phyloP scores from a whole-genome alignment of 2,797 vertebrate species.

The Platyrinchus mystaceus region DNA sequence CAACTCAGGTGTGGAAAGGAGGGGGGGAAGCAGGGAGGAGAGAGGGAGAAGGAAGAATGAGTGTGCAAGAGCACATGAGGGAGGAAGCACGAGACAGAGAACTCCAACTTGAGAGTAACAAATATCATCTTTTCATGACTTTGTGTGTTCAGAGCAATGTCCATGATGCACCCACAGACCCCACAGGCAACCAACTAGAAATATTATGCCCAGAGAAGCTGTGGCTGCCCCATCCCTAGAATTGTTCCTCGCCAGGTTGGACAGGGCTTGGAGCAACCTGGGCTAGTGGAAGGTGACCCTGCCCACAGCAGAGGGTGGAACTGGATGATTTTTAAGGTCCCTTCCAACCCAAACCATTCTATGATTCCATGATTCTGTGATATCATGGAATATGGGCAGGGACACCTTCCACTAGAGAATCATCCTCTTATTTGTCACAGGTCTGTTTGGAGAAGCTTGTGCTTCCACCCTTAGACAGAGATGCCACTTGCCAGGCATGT shows the following conservation, averaged over 20 bases:
- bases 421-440: neutral
- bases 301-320: neutral
- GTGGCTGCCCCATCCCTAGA: neutral
- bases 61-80: neutral
- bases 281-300: neutral
- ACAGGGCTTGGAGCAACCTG: neutral
- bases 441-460: neutral
- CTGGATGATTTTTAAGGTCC: neutral
- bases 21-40: neutral
- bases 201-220: neutral
- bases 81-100: neutral
- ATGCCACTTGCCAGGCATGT: neutral
- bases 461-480: neutral
- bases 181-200: neutral
- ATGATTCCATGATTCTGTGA: neutral
- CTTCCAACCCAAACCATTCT: neutral
- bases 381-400: neutral
- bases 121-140: neutral
- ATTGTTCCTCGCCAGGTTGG: neutral
- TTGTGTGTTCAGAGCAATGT: neutral
- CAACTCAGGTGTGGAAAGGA: constrained; percentile 44
- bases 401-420: neutral
- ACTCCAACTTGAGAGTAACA: neutral
- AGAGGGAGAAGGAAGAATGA: neutral
- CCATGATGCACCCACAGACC: neutral